These are phyloP conservation scores for Gulo gulo DNA, from an alignment of 2,113 vertebrate species.

Conservation along the genomic window DNA sequence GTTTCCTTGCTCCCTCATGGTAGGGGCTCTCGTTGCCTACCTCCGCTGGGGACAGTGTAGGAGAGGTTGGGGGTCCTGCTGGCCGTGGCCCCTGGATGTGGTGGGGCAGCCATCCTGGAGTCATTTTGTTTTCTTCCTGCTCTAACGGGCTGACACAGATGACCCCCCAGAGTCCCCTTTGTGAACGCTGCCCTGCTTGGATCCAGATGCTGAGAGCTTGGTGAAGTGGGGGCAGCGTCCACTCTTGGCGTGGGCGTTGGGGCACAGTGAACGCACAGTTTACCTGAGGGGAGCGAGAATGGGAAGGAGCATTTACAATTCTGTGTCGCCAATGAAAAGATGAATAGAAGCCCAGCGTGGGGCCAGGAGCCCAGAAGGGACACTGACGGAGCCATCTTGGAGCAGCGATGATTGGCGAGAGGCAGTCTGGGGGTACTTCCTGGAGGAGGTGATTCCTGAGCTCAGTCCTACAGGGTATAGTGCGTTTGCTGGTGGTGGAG, in stretches of 20 bases:
- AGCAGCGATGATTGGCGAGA: neutral
- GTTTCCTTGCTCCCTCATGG: accelerated
- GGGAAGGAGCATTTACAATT: neutral
- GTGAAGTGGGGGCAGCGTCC: neutral
- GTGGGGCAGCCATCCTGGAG: too few relatives aligned
- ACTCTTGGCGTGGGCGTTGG: neutral
- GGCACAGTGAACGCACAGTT: accelerated
- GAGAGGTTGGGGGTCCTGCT: neutral
- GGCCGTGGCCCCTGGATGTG: accelerated
- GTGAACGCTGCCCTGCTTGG: neutral
- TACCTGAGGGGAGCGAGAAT: neutral
- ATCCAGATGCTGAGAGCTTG: neutral
- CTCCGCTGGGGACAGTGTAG: neutral
- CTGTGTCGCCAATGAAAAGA: neutral
- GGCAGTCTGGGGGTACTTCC: neutral
- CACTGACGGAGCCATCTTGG: neutral
- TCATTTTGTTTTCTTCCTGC: neutral
- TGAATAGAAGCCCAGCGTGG: accelerated
- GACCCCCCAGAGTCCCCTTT: too few relatives aligned
- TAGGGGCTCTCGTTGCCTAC: too few relatives aligned
- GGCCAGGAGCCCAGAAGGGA: neutral
- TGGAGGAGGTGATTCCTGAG: neutral
- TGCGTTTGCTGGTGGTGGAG: neutral
- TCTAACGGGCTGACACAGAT: accelerated
- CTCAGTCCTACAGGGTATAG: neutral